Conservation (phyloP, 2,888 invertebrate genomes). For the Ectemnius cavifrons region DNA sequence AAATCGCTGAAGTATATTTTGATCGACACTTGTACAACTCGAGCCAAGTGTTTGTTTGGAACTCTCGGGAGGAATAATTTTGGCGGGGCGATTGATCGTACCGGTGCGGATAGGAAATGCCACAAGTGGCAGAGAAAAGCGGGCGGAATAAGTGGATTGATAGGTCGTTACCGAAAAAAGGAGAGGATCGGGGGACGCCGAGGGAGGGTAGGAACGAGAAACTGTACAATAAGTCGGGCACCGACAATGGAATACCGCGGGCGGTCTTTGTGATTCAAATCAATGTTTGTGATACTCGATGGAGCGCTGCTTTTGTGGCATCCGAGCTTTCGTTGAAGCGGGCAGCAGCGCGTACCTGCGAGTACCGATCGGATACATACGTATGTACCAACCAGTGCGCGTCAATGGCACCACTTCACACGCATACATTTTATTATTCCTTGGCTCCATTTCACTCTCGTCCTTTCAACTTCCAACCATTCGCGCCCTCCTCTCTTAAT, state of each 20-base stretch:
- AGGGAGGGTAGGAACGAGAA: slow-evolving; percentile 51
- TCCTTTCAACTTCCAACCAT: background rate
- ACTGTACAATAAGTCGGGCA: slow-evolving; percentile 71
- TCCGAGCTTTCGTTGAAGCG: slow-evolving; percentile 60
- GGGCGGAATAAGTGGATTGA: slow-evolving; percentile 72
- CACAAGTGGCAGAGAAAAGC: slow-evolving; percentile 75
- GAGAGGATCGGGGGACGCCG: slow-evolving; percentile 25
- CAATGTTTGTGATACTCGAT: slow-evolving; percentile 76
- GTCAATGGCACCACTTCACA: slow-evolving; percentile 17
- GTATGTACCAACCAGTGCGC: slow-evolving; percentile 29
- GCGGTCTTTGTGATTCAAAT: slow-evolving; percentile 77
- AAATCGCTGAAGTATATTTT: background rate
- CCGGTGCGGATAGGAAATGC: slow-evolving; percentile 55
- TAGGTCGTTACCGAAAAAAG: slow-evolving; percentile 63
- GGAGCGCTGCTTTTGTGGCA: slow-evolving; percentile 65
- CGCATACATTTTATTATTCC: background rate
- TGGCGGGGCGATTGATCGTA: slow-evolving; percentile 5
- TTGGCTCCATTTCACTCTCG: slow-evolving; percentile 5
- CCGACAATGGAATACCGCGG: slow-evolving; percentile 72
- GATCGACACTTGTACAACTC: background rate
- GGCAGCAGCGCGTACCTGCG: slow-evolving; percentile 38
- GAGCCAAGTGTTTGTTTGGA: background rate
- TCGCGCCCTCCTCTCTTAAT: background rate
- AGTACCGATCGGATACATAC: slow-evolving; percentile 15
- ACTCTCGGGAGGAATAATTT: background rate